A percentile compares a stretch with the other conserved stretches of the same genome.
These are phyloP conservation scores for Folsomia candida DNA, from an alignment of 2,888 invertebrate species.

Conservation along the genomic window DNA sequence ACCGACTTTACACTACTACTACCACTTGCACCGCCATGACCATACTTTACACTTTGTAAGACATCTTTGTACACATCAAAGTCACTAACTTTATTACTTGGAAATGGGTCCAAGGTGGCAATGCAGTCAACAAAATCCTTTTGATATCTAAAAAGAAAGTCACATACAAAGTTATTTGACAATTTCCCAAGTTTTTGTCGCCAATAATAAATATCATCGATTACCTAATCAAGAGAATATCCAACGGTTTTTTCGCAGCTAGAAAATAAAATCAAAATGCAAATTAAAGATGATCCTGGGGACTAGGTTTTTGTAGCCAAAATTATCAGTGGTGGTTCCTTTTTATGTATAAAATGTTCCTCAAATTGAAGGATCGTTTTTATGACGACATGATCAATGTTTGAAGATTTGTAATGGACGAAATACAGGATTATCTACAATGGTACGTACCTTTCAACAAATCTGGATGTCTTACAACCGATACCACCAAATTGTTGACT, in stretches of 20 bases:
- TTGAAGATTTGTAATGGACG: no score
- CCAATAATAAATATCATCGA: conserved; percentile 55
- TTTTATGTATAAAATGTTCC: no score
- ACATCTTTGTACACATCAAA: conserved; percentile 36
- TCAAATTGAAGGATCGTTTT: no score
- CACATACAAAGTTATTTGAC: no score
- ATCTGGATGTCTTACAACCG: conserved; percentile 54
- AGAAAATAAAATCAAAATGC: no score
- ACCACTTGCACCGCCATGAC: neutral
- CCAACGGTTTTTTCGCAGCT: conserved; percentile 57
- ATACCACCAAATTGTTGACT: conserved; percentile 60
- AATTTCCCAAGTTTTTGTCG: conserved; percentile 43
- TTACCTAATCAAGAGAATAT: conserved; percentile 56
- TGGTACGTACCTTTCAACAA: no score
- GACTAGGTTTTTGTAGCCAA: no score
- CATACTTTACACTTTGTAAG: conserved; percentile 33
- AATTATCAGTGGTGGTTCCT: no score
- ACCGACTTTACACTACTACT: no score
- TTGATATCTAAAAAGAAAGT: neutral
- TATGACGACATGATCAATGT: no score
- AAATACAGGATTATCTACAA: no score
- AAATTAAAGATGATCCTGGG: no score
- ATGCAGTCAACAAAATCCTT: conserved; percentile 56
- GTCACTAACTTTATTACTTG: conserved; percentile 52
- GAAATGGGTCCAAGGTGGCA: conserved; percentile 59